Evolutionary conservation across 2,888 invertebrate genomes (phyloP), one percentile per base, ranked within the genome.

Genomic region (Thymelicus acteon): DNA sequence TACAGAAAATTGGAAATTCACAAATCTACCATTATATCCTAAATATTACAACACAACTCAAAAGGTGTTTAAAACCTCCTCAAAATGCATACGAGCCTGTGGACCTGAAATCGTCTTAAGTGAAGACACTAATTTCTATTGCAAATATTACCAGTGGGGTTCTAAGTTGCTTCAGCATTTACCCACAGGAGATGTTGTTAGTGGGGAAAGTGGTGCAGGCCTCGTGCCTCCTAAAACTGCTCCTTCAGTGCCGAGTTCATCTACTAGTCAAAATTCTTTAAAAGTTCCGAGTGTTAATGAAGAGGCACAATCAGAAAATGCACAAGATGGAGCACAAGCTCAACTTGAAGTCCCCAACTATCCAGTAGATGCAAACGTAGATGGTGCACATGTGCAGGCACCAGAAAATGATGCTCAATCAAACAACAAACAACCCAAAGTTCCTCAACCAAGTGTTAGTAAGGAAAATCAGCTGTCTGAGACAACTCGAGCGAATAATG

Each of bases 91-190:
- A n/a, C 84, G 82, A 74, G 78, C 89, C 5, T 93, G 93, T 79
- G 83, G 84, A 6, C 78, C 76, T 1, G 74, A 76, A 4, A 85
- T 85, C 10, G 39, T 87, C 7, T 19, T 78, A 0, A 83, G 82
- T 72, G 79, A 79, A 8, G 86, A 90, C 15, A 82, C 85, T 0
- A 91, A 88, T 66, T 87, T 80, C 72, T 90, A 79, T 72, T 93
- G 93, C 77, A 92, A 90, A 79, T 93, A 90, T 77, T 93, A 80
- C 72, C 86, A 88, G 73, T 91, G 87, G 88, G 91, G 91, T 13
- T 75, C 76, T 15, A 83, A 84, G 31, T 73, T 83, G 60, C 76
- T 91, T 52, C 70, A 60, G 31, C 39, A 37, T 15, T 13, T 49
- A 2, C 3, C 47, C 19, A 12, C 54, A 37, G 62, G 31, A 6